Evolutionary conservation across 2,888 invertebrate species (phyloP), one percentile per base, ranked within the genome.

Genomic region (Leptarthrus brevirostris): DNA sequence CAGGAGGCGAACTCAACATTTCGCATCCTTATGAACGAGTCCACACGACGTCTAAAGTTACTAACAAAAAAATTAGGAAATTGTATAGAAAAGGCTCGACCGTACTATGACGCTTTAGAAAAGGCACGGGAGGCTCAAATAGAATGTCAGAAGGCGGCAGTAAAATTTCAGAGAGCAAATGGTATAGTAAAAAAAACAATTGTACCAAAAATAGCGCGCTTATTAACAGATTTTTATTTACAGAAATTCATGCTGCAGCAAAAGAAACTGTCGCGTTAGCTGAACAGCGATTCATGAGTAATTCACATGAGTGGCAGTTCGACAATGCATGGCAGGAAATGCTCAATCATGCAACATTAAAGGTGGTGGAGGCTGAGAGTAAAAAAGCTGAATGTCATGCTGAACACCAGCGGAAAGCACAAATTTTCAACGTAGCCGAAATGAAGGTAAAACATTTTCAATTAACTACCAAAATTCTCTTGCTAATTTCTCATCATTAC

Each of bases 241-340:
- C 82, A 93, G 94, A 93, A 85, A 89, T 96, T 69, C 96, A 97
- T 86, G 92, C 92, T 54, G 96, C 96, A 1, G 97, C 97, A 0
- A 96, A 96, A 84, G 96, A 97, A 86, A 96, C 96, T 0, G 96
- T 97, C 72, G 91, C 93, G 0, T 83, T 96, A 56, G 97, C 97
- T 0, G 97, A 97, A 83, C 91, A 93, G 83, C 88, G 94, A 58
- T 85, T 85, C 75, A 85, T 85, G 84, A 84, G 84, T 47, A 85
- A 85, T 77, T 85, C 85, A 1, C 85, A 85, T 71, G 85, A 85
- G 78, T 85, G 85, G 85, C 93, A 95, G 84, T 96, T 97, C 84
- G 96, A 97, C 86, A 93, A 93, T 86, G 96, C 96, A 79, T 97
- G 97, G 97, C 97, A 97, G 86, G 97, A 97, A 86, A 95, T 96